Percentiles rank a stretch among this genome's conserved stretches.
phyloP scores from a whole-genome alignment of 2,113 vertebrate genomes.

The Chaenocephalus aceratus region DNA sequence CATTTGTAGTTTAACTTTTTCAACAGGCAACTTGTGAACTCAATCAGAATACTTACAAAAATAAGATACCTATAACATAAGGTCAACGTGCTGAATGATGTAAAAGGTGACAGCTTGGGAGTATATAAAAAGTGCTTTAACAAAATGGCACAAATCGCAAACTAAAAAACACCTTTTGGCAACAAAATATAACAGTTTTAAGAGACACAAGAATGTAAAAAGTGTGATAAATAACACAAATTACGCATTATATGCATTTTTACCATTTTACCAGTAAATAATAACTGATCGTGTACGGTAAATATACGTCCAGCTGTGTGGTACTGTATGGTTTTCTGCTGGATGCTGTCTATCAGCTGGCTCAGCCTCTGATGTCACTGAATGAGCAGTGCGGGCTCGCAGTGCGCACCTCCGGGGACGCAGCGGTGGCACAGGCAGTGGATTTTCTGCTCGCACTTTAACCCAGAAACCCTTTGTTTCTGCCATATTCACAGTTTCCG shows the following conservation, averaged over 20 bases:
- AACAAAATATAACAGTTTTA: no score
- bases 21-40: not conserved
- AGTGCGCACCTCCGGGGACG: slow-evolving; percentile 66
- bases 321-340: not conserved
- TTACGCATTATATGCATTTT: no score
- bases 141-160: no score
- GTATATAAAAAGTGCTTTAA: no score
- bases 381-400: slow-evolving; percentile 68
- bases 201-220: no score
- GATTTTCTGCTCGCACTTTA: slow-evolving; percentile 26
- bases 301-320: not conserved
- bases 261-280: no score
- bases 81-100: not conserved
- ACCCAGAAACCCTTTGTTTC: slow-evolving; percentile 17
- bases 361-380: slow-evolving; percentile 78
- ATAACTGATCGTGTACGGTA: no score
- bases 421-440: slow-evolving; percentile 61
- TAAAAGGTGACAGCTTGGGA: not conserved
- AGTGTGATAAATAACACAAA: no score
- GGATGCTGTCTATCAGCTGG: slow-evolving; percentile 55
- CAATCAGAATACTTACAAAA: not conserved
- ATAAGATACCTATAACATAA: no score
- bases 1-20: not conserved
- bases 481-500: not conserved
- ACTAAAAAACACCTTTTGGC: no score